These are phyloP conservation scores for Nothobranchius furzeri DNA, from an alignment of 2,113 vertebrate genomes.

Conservation along the genomic window DNA sequence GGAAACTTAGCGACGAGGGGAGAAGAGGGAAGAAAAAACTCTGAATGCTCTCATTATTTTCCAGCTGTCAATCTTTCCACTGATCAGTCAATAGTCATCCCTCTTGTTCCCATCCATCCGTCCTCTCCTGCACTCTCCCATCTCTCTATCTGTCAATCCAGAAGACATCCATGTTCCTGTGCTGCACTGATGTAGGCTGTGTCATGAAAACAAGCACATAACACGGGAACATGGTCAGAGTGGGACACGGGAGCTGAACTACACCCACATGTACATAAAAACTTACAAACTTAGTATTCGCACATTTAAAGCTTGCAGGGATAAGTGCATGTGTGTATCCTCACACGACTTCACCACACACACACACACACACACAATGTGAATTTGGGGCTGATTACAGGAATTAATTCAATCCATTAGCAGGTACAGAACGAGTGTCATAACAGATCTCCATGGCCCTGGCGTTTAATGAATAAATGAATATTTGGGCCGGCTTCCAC, in stretches of 20 bases:
- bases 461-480: conserved; percentile 84
- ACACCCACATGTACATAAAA: conserved; percentile 37
- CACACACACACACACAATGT: conserved; percentile 18
- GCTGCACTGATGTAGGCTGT: conserved; percentile 58
- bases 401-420: conserved; percentile 81
- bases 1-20: conserved; percentile 54
- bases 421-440: conserved; percentile 72
- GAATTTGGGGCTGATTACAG: conserved; percentile 67
- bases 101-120: conserved; percentile 64
- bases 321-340: conserved; percentile 12
- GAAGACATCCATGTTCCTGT: conserved; percentile 50
- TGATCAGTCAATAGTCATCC: conserved; percentile 78
- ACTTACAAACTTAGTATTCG: conserved; percentile 28
- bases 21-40: conserved; percentile 24
- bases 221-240: not conserved
- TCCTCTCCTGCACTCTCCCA: conserved; percentile 74
- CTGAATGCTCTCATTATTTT: conserved; percentile 71
- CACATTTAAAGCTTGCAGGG: conserved; percentile 17
- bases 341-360: not conserved
- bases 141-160: conserved; percentile 73
- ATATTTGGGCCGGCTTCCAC: conserved; percentile 77
- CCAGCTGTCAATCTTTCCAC: conserved; percentile 71
- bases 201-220: conserved; percentile 51
- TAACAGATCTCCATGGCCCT: conserved; percentile 70
- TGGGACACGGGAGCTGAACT: conserved; percentile 4